Percentiles rank a stretch among this genome's conserved stretches.
These are phyloP conservation scores for Ophthalmolycus amberensis DNA, from an alignment of 2,113 vertebrate species.

Conservation along the genomic window DNA sequence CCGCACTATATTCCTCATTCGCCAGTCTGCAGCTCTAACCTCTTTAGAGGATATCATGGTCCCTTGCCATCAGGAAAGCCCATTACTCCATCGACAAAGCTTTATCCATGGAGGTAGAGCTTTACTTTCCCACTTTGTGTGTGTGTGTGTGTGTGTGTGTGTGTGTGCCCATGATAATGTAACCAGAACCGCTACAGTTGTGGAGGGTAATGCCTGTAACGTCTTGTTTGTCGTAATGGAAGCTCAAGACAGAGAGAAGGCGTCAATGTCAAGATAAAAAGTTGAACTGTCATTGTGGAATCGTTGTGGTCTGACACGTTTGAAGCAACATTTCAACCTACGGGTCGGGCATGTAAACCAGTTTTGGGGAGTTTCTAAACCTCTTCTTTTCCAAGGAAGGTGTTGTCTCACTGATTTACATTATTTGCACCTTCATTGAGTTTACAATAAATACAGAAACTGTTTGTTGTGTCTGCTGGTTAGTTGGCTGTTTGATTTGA, in stretches of 20 bases:
- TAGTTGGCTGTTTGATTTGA: conserved; percentile 6
- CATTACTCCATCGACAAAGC: conserved; percentile 72
- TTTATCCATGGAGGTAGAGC: conserved; percentile 68
- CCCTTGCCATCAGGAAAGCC: conserved; percentile 76
- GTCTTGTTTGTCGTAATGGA: conserved; percentile 43
- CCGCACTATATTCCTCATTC: conserved; percentile 56
- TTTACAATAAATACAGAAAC: not conserved
- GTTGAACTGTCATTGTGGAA: conserved; percentile 28
- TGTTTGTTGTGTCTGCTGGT: conserved; percentile 32
- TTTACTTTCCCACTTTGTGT: conserved; percentile 61
- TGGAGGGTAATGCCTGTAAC: conserved; percentile 49
- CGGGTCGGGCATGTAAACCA: not conserved
- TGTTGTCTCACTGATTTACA: not conserved
- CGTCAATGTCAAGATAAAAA: conserved; percentile 55
- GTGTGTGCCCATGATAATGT: conserved; percentile 54
- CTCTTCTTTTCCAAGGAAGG: not conserved
- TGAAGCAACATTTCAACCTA: not conserved
- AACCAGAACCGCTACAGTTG: conserved; percentile 55
- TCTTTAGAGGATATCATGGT: conserved; percentile 78
- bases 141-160: conserved; percentile 29
- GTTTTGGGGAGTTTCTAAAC: not conserved
- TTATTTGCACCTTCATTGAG: not conserved
- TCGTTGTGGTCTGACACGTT: not conserved
- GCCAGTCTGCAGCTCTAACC: conserved; percentile 74
- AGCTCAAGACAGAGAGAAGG: conserved; percentile 34